These are phyloP conservation scores for Acomys russatus DNA, from an alignment of 2,797 vertebrate genomes.

Conservation along the genomic window DNA sequence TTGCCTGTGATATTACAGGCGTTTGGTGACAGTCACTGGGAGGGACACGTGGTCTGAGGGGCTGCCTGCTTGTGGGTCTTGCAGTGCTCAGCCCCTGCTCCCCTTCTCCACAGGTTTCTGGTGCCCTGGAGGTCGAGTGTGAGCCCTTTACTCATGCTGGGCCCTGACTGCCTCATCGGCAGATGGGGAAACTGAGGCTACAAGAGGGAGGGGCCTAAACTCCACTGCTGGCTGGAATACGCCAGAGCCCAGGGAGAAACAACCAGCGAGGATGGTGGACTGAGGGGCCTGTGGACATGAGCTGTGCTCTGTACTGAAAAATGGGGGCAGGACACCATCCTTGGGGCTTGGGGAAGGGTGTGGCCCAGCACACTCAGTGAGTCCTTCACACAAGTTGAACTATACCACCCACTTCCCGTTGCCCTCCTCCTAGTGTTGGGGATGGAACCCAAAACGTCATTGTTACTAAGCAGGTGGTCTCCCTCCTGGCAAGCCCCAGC, in stretches of 20 bases:
- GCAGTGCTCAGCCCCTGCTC: neutral
- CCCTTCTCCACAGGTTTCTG: neutral
- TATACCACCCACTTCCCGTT: neutral
- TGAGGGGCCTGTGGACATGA: neutral
- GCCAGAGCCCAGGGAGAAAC: neutral
- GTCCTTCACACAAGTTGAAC: neutral
- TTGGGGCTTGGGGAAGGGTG: neutral
- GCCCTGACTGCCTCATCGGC: neutral
- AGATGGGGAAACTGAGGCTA: constrained; percentile 7
- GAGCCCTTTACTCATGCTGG: neutral
- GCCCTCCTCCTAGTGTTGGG: neutral
- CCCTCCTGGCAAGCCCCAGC: neutral
- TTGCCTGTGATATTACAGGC: neutral
- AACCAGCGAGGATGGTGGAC: neutral
- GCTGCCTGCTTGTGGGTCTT: neutral
- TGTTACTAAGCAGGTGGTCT: neutral
- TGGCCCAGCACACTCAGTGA: neutral
- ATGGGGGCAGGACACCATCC: neutral
- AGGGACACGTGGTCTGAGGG: neutral
- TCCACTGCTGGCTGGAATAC: neutral
- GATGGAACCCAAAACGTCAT: neutral
- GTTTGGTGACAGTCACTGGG: neutral
- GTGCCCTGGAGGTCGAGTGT: neutral
- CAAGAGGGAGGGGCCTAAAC: neutral
- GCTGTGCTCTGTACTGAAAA: neutral